Conservation (phyloP, 2,888 invertebrate species). For the Plebejus melissa region DNA sequence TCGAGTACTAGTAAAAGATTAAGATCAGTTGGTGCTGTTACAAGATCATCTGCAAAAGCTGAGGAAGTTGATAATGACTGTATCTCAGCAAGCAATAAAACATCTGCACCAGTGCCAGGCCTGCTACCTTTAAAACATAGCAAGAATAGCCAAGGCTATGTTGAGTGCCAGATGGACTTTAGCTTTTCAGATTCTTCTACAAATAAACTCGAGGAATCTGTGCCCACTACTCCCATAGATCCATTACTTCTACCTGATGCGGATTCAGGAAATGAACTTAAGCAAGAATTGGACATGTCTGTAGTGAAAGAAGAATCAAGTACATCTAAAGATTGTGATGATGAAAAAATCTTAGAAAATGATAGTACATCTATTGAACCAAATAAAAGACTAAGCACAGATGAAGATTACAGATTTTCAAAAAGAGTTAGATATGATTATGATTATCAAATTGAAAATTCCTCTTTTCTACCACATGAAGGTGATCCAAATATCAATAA, state of each 20-base stretch:
- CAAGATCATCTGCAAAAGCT: conserved; percentile 79
- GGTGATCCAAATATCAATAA: conserved; percentile 45
- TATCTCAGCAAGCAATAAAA: conserved; percentile 48
- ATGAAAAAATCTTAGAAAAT: conserved; percentile 52
- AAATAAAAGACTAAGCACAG: conserved; percentile 60
- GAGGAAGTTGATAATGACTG: conserved; percentile 61
- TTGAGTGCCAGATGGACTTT: conserved; percentile 66
- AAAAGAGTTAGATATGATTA: conserved; percentile 67
- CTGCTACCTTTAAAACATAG: conserved; percentile 65
- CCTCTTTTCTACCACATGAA: conserved; percentile 47
- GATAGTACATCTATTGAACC: conserved; percentile 53
- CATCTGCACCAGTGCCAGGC: conserved; percentile 66
- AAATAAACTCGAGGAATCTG: conserved; percentile 61
- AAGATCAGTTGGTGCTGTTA: conserved; percentile 83
- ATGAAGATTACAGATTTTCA: conserved; percentile 51
- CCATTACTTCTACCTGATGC: conserved; percentile 66
- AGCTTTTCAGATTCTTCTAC: conserved; percentile 67
- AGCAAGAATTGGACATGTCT: conserved; percentile 62
- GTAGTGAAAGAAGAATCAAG: conserved; percentile 63
- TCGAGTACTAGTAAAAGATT: conserved; percentile 69
- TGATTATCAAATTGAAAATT: conserved; percentile 50
- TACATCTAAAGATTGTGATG: conserved; percentile 57
- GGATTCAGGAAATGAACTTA: conserved; percentile 59
- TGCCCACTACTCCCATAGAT: conserved; percentile 68
- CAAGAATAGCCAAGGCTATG: conserved; percentile 61